Percentiles rank a stretch among this genome's conserved stretches.
Evolutionary conservation across 2,888 invertebrate species (phyloP).

Genomic region (Coronaproctus castanopsis): DNA sequence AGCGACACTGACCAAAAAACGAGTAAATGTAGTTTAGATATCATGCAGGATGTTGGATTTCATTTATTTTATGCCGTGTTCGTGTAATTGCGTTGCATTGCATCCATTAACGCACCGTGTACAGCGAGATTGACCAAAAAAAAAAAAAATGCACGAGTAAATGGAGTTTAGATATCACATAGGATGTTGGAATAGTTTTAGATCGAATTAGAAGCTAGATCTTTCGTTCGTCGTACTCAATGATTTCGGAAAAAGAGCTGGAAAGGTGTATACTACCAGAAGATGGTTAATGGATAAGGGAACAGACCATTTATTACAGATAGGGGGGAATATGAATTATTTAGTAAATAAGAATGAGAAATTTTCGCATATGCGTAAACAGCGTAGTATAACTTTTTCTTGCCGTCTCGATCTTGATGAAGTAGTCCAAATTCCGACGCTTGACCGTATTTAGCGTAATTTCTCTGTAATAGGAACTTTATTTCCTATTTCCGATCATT

Average conservation of each 20-base stretch:
- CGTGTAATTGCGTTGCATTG: not conserved
- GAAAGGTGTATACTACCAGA: not conserved
- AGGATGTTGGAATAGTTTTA: not conserved
- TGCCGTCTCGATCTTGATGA: not conserved
- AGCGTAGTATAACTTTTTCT: not conserved
- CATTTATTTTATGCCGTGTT: no score
- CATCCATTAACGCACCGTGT: not conserved
- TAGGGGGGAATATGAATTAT: not conserved
- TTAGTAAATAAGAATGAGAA: not conserved
- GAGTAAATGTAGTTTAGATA: no score
- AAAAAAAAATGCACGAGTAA: not conserved
- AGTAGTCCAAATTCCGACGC: not conserved
- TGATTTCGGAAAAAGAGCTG: not conserved
- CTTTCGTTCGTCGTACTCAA: not conserved
- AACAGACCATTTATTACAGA: not conserved
- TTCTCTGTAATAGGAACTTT: no score
- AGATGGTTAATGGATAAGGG: not conserved
- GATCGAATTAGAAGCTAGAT: not conserved
- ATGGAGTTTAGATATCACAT: not conserved
- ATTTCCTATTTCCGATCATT: no score
- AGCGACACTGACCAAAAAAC: no score
- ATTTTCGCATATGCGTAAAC: not conserved
- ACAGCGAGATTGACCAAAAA: not conserved
- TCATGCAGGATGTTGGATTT: no score
- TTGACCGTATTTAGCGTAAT: not conserved